Conservation (phyloP, 2,888 invertebrate genomes). For the Acronicta aceris region DNA sequence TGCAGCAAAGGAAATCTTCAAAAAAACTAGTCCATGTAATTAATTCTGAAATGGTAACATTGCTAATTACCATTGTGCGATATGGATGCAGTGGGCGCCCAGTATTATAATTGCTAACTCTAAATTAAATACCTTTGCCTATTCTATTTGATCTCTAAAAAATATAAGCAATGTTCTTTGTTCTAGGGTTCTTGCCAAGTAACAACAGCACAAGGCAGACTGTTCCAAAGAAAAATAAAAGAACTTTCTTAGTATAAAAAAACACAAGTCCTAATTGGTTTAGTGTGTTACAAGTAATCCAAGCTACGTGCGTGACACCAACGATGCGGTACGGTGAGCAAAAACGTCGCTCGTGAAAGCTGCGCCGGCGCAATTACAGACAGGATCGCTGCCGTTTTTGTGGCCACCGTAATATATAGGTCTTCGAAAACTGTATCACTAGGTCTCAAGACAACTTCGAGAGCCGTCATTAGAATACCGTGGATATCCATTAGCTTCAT, state of each 20-base stretch:
- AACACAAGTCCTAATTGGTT: constrained; percentile 39
- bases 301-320: constrained; percentile 48
- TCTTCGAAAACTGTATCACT: constrained; percentile 52
- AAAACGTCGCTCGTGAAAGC: constrained; percentile 47
- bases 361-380: constrained; percentile 44
- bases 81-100: constrained; percentile 18
- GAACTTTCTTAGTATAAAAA: constrained; percentile 19
- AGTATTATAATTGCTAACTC: constrained; percentile 31
- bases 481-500: constrained; percentile 56
- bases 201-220: constrained; percentile 15
- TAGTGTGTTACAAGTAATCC: constrained; percentile 49
- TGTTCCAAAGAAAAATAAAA: constrained; percentile 16
- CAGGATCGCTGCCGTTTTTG: constrained; percentile 47
- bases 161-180: neutral
- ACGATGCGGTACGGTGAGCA: constrained; percentile 40
- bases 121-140: constrained; percentile 18
- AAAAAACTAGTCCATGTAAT: constrained; percentile 36
- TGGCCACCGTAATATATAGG: constrained; percentile 47
- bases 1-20: constrained; percentile 16
- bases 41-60: constrained; percentile 42
- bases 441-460: constrained; percentile 31
- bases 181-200: neutral
- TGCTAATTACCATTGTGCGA: constrained; percentile 5
- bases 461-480: constrained; percentile 59
- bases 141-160: constrained; percentile 8